Base-by-base conservation (phyloP, 1,140 invertebrate species). In the Leptopilina boulardi region DNA sequence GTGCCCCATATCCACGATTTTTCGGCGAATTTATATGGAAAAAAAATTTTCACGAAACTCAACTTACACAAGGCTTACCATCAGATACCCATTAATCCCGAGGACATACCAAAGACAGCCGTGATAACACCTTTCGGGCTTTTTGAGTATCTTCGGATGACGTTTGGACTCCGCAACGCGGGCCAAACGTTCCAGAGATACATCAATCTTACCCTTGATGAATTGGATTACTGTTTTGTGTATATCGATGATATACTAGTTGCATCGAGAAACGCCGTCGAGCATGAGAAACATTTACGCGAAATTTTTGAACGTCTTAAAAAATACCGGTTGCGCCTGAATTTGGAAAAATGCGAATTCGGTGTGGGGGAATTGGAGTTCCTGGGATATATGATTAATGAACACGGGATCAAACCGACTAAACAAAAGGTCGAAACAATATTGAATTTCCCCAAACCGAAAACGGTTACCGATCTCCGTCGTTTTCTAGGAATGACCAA, bases 131-230 rank as follows among this genome's bases (percentile, higher is more conserved):
- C 23, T 19, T 74, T 66, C 18, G 73, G 73, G 26, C 26, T 30
- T 30, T 30, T 30, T 30, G 26, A 30, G 5, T 30, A 30, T 5
- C 26, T 30, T 30, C 26, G 5, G 26, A 30, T 30, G 26, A 30
- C 26, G 2, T 30, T 30, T 30, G 26, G 26, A 30, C 26, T 30
- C 26, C 26, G 26, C 26, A 78, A 78, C 30, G 73, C 77, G 0
- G 77, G 73, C 88, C 13, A 81, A 89, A 23, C 89, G 6, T 92
- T 92, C 79, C 86, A 74, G 73, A 1, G 71, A 71, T 30, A 30
- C 26, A 30, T 30, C 2, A 30, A 75, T 41, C 8, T 6, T 9
- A 47, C 38, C 0, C 15, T 75, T 0, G 18, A 59, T 6, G 73
- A 73, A 0, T 13, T 78, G 18, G 73, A 73, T n/a, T 85, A 76